Conservation (phyloP, 2,888 invertebrate genomes). For the Eristalis arbustorum region DNA sequence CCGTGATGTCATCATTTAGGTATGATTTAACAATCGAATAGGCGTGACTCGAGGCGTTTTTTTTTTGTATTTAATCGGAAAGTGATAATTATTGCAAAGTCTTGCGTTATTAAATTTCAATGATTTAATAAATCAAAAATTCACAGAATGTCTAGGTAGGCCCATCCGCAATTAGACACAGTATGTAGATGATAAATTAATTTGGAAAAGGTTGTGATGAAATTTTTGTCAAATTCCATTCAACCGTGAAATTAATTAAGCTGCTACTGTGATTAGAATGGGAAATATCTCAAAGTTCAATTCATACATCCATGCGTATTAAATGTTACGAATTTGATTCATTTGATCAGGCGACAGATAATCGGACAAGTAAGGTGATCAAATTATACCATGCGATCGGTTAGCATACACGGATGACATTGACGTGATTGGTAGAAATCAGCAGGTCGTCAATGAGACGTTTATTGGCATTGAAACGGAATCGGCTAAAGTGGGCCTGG, state of each 20-base stretch:
- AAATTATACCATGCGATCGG: too few relatives aligned
- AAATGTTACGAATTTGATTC: too few relatives aligned
- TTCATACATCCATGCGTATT: too few relatives aligned
- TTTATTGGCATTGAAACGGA: too few relatives aligned
- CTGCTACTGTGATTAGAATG: too few relatives aligned
- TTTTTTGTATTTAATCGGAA: background rate
- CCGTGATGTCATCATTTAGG: background rate
- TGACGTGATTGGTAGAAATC: too few relatives aligned
- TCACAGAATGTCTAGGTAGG: background rate
- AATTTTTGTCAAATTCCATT: background rate
- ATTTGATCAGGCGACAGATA: too few relatives aligned
- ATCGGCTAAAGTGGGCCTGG: too few relatives aligned
- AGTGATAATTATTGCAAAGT: background rate
- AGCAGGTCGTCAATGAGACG: too few relatives aligned
- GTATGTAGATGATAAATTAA: background rate
- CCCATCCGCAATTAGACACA: background rate
- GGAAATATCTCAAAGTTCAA: too few relatives aligned
- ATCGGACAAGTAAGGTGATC: too few relatives aligned
- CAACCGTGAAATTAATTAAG: background rate
- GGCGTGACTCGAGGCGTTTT: background rate
- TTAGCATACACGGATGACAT: too few relatives aligned
- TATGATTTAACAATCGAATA: background rate
- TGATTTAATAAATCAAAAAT: background rate
- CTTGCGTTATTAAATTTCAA: background rate
- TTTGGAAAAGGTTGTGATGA: background rate